A percentile compares a stretch with the other conserved stretches of the same genome.
phyloP scores from a whole-genome alignment of 2,113 vertebrate species.

The Bambusicola thoracicus region DNA sequence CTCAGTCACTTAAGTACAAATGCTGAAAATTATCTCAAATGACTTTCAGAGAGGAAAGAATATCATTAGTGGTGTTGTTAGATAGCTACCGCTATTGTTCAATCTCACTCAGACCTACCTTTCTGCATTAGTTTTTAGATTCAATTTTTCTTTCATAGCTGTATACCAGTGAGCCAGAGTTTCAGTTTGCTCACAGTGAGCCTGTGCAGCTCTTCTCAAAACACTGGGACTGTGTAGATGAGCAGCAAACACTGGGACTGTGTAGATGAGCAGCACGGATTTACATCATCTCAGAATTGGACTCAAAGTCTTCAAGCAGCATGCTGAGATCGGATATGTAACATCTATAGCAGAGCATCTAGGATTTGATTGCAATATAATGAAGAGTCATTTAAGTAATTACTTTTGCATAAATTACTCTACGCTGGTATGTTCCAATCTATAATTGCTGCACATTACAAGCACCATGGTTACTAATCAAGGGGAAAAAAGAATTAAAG shows the following conservation, averaged over 20 bases:
- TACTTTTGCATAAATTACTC: slow-evolving; percentile 76
- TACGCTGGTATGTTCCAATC: slow-evolving; percentile 59
- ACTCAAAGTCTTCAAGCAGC: slow-evolving; percentile 45
- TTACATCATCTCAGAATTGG: slow-evolving; percentile 38
- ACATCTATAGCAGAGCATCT: slow-evolving; percentile 64
- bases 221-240: neutral
- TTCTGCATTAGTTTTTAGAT: neutral
- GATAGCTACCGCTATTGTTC: neutral
- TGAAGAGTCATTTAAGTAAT: slow-evolving; percentile 77
- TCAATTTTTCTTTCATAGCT: neutral
- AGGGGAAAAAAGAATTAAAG: slow-evolving; percentile 43
- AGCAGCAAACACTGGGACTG: neutral
- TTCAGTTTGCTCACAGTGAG: neutral
- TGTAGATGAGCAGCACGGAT: neutral
- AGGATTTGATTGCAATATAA: slow-evolving; percentile 74
- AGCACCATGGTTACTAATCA: slow-evolving; percentile 75
- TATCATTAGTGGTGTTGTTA: rapidly evolving
- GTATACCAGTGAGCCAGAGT: neutral
- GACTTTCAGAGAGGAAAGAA: neutral
- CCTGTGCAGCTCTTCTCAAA: neutral
- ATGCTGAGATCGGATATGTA: slow-evolving; percentile 41
- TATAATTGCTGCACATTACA: slow-evolving; percentile 69
- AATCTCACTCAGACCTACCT: neutral
- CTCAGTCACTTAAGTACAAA: neutral
- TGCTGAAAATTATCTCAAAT: neutral